Base-by-base conservation (phyloP, 2,113 vertebrate genomes). In the Chionomys nivalis region DNA sequence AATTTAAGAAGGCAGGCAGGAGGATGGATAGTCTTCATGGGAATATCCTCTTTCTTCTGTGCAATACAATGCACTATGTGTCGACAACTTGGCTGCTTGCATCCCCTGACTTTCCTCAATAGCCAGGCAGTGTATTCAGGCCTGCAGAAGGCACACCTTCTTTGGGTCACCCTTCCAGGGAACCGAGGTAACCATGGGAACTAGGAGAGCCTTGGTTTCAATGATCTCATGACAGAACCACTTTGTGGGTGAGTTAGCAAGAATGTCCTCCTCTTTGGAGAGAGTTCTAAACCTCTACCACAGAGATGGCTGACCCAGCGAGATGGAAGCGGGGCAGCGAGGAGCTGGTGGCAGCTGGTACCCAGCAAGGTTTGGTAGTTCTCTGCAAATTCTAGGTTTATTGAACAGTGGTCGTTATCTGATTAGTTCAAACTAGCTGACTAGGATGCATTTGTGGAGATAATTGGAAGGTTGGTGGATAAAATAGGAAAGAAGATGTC, bases 401-500 rank as follows among this genome's bases (percentile, higher is more conserved):
- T 21, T 26, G n/a, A n/a, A 47, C 33, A 58, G 66, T 68, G 16
- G 6, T 16, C 24, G 2, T 83, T 70, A 4, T 68, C 36, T 39
- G 65, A 49, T 89, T 52, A 1, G 87, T 76, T 55, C 49, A 36
- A 44, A 47, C 42, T 26, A 44, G 70, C 42, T 24, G n/a, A 52
- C n/a, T 33, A 42, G 17, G 87, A 76, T 24, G 4, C n/a, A 44
- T 79, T 89, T 93, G 42, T 16, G n/a, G 79, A 49, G 75, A 16
- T n/a, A 52, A 86, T n/a, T 14, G n/a, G 31, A 91, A 42, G 28
- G 26, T 58, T 47, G 23, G 31, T 61, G 31, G 77, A 36, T 26
- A 49, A 65, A 89, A 76, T 12, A 89, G 72, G 44, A 47, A 96
- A 52, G 39, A 89, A 93, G 49, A 73, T 72, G 65, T 83, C 33